phyloP scores from a whole-genome alignment of 2,797 vertebrate genomes.

The Chrosomus eos region DNA sequence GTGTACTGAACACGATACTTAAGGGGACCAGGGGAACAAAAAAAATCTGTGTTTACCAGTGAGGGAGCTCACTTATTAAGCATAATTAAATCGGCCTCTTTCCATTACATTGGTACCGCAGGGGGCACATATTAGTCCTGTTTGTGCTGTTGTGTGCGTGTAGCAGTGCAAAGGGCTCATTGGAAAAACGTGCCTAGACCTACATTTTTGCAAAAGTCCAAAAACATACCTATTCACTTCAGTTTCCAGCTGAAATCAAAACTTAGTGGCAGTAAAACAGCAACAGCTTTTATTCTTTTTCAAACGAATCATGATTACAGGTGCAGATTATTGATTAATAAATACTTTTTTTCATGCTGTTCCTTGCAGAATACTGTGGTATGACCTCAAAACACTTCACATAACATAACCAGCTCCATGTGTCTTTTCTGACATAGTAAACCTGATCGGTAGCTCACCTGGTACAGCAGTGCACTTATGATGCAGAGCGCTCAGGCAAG shows the following conservation, averaged over 20 bases:
- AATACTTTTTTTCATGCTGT: no score
- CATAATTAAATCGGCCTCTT: conserved; percentile 70
- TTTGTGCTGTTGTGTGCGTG: conserved; percentile 9
- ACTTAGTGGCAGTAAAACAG: background rate
- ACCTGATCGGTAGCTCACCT: background rate
- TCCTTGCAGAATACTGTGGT: no score
- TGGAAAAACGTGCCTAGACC: background rate
- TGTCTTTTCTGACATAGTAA: background rate
- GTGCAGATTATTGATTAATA: no score
- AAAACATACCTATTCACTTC: background rate
- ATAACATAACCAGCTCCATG: background rate
- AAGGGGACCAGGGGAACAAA: conserved; percentile 50
- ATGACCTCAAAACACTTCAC: no score
- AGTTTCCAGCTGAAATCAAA: background rate
- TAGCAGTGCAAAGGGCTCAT: background rate
- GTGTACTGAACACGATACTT: conserved; percentile 21
- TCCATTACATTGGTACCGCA: conserved; percentile 61
- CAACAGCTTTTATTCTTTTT: background rate
- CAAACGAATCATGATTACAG: background rate
- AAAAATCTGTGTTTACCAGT: conserved; percentile 61
- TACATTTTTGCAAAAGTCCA: background rate
- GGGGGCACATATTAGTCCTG: conserved; percentile 17
- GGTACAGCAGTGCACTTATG: background rate
- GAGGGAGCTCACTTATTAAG: conserved; percentile 62
- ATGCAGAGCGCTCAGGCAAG: background rate